A percentile compares a stretch with the other conserved stretches of the same genome.
Conservation (phyloP, 2,888 invertebrate species). For the Agriopis aurantiaria region DNA sequence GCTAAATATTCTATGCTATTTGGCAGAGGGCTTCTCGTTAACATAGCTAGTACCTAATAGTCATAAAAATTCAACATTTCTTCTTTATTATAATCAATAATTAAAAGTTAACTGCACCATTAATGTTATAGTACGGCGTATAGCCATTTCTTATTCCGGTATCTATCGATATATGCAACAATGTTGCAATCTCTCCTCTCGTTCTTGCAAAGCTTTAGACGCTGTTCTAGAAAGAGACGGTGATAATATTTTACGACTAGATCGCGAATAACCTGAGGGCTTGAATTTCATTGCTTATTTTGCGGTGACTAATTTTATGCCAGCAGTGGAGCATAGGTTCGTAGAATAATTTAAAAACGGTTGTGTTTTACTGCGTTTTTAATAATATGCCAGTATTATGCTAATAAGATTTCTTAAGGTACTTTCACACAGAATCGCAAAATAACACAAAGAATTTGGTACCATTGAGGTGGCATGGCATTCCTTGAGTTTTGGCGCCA, state of each 20-base stretch:
- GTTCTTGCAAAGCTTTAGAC: conserved; percentile 48
- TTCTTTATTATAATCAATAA: conserved; percentile 38
- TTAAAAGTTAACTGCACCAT: conserved; percentile 43
- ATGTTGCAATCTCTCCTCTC: conserved; percentile 67
- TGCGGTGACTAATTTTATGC: conserved; percentile 81
- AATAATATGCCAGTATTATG: conserved; percentile 34
- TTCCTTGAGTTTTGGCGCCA: no score
- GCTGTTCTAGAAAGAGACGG: conserved; percentile 55
- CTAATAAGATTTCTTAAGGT: conserved; percentile 43
- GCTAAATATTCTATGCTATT: background rate
- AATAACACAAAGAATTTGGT: background rate
- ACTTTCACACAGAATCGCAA: background rate
- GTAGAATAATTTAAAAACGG: conserved; percentile 55
- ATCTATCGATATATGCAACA: conserved; percentile 67
- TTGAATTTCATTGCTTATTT: conserved; percentile 81
- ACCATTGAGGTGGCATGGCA: no score
- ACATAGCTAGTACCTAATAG: conserved; percentile 11
- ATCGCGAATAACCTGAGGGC: conserved; percentile 74
- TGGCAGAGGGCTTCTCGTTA: conserved; percentile 12
- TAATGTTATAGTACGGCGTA: conserved; percentile 60
- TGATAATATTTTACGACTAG: conserved; percentile 71
- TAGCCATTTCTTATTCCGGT: conserved; percentile 70
- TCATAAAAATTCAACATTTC: conserved; percentile 28
- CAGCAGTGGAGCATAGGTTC: conserved; percentile 60
- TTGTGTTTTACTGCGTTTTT: conserved; percentile 48